Percentiles rank a stretch among this genome's conserved stretches.
Evolutionary conservation across 2,888 invertebrate species (phyloP).

Genomic region (Eristalis tenax): DNA sequence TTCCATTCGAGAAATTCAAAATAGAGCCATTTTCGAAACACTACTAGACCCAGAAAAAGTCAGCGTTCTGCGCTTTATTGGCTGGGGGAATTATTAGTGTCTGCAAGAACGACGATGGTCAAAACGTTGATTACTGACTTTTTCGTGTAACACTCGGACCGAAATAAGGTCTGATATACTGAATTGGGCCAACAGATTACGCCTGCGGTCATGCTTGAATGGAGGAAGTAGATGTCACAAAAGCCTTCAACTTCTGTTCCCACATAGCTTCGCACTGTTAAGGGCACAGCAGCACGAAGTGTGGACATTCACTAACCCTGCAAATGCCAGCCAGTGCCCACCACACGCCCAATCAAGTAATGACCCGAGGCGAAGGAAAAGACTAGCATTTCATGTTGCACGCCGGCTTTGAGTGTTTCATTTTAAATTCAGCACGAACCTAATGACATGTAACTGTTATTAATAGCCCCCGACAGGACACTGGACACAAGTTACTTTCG

Average conservation of each 20-base stretch:
- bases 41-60: no score
- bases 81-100: no score
- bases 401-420: constrained; percentile 36
- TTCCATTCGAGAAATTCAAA: no score
- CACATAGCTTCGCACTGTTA: neutral
- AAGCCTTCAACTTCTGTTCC: neutral
- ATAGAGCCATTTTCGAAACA: no score
- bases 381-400: constrained; percentile 32
- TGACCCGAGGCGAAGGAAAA: constrained; percentile 30
- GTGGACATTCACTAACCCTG: neutral
- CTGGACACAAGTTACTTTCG: constrained; percentile 65
- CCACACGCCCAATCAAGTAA: constrained; percentile 34
- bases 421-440: constrained; percentile 73
- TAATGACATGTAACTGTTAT: constrained; percentile 74
- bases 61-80: no score
- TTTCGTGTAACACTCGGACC: no score
- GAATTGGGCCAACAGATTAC: no score
- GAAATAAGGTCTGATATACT: no score
- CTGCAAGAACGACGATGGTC: no score
- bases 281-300: neutral
- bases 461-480: constrained; percentile 73
- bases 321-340: neutral
- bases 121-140: no score
- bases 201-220: no score
- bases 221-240: neutral